Evolutionary conservation across 2,113 vertebrate species (phyloP).

Genomic region (Laterallus jamaicensis): DNA sequence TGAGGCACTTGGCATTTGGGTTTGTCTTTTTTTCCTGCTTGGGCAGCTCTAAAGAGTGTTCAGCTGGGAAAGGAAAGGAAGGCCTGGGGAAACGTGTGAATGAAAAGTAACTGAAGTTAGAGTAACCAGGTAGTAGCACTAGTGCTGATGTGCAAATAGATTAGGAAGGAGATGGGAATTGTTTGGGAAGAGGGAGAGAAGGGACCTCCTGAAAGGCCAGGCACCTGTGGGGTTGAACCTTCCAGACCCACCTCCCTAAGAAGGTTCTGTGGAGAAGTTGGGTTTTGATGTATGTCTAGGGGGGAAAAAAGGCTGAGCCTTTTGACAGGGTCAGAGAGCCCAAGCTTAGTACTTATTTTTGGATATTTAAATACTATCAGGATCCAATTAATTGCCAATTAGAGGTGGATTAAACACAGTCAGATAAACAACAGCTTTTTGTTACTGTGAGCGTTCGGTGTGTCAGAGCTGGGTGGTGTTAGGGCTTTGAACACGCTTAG

Average conservation of each 20-base stretch:
- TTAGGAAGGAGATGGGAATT: not conserved
- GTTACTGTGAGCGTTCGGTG: fast-evolving
- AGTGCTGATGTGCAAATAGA: not conserved
- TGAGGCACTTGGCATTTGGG: fast-evolving
- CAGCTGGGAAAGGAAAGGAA: not conserved
- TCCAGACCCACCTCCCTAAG: not conserved
- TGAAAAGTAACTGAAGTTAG: not conserved
- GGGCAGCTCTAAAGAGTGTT: not conserved
- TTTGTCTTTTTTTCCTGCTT: not conserved
- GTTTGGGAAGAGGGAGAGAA: not conserved
- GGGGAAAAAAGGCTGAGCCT: not conserved
- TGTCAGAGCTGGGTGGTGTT: not conserved
- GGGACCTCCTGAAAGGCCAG: not conserved
- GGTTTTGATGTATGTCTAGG: not conserved
- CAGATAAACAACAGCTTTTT: not conserved
- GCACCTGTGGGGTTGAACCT: not conserved
- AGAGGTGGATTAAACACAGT: not conserved
- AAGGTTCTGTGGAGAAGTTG: fast-evolving
- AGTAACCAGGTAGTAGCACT: not conserved
- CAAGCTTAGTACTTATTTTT: not conserved
- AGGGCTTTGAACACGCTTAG: fast-evolving
- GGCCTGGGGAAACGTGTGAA: not conserved
- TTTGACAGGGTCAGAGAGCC: not conserved
- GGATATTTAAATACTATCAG: not conserved
- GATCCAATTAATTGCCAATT: not conserved